Evolutionary conservation across 2,888 invertebrate genomes (phyloP).

Genomic region (Hemithea aestivaria): DNA sequence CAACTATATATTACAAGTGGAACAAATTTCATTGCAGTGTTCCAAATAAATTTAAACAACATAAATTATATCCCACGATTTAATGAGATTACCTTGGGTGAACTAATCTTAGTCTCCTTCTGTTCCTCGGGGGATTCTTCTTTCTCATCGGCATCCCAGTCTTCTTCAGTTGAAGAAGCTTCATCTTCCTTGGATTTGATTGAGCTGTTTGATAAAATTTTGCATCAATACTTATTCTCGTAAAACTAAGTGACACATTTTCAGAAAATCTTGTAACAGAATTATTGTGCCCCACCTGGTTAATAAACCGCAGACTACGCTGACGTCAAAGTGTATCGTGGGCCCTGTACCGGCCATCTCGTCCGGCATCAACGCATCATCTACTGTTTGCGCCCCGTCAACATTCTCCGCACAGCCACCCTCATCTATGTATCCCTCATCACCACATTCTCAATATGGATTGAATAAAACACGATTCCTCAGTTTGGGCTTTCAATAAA

Average conservation of each 20-base stretch:
- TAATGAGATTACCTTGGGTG: too few species aligned
- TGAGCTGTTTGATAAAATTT: constrained; percentile 41
- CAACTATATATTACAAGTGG: constrained; percentile 27
- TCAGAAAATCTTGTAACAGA: too few species aligned
- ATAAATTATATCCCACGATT: too few species aligned
- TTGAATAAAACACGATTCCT: not conserved
- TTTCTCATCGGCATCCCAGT: constrained; percentile 72
- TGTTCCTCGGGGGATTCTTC: constrained; percentile 64
- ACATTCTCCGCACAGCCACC: not conserved
- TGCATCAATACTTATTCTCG: too few species aligned
- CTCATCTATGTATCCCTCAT: constrained; percentile 8
- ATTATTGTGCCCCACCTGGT: constrained; percentile 4
- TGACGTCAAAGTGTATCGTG: too few species aligned
- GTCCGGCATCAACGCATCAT: too few species aligned
- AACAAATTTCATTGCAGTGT: too few species aligned
- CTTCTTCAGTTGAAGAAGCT: constrained; percentile 71
- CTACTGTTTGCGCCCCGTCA: too few species aligned
- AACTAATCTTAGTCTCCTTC: constrained; percentile 49
- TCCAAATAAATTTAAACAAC: too few species aligned
- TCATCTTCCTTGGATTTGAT: constrained; percentile 72
- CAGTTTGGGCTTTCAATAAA: not conserved
- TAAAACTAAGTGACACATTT: too few species aligned
- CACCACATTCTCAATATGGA: not conserved
- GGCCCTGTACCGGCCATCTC: too few species aligned
- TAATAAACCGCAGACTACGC: too few species aligned